A percentile compares a stretch with the other conserved stretches of the same genome.
Conservation (phyloP, 1,140 invertebrate genomes). For the Ips typographus region DNA sequence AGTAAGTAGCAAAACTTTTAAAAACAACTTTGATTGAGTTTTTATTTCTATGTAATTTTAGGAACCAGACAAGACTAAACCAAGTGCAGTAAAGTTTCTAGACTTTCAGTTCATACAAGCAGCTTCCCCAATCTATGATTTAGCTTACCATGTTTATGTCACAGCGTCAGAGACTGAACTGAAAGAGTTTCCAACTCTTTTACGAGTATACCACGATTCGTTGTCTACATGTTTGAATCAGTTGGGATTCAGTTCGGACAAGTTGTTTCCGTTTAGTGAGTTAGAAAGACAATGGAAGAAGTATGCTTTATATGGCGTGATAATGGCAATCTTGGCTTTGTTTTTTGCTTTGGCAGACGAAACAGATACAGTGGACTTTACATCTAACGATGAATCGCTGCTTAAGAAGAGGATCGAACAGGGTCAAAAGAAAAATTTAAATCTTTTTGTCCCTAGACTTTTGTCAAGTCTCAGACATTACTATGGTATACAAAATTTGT, state of each 20-base stretch:
- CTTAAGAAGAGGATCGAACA: no score
- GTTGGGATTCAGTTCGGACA: constrained; percentile 11
- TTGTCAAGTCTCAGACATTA: no score
- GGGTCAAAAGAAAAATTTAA: no score
- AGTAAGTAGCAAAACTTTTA: constrained; percentile 22
- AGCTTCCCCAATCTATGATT: constrained; percentile 59
- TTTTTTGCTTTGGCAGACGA: no score
- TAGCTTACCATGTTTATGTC: constrained; percentile 58
- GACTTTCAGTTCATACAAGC: constrained; percentile 60
- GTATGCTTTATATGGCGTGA: constrained; percentile 24
- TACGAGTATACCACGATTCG: constrained; percentile 9
- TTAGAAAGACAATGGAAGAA: constrained; percentile 51
- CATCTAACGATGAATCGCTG: no score
- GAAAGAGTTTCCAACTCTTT: not conserved
- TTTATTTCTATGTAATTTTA: not conserved
- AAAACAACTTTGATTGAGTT: not conserved
- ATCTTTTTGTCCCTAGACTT: no score
- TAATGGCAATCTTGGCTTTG: no score
- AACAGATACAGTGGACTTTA: no score
- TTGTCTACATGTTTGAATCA: constrained; percentile 5
- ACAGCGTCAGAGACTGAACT: constrained; percentile 4
- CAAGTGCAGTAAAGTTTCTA: constrained; percentile 48
- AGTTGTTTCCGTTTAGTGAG: constrained; percentile 53
- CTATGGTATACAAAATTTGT: no score
- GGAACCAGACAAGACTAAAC: constrained; percentile 12